Evolutionary conservation across 2,888 invertebrate species (phyloP).

Genomic region (Dicycla oo): DNA sequence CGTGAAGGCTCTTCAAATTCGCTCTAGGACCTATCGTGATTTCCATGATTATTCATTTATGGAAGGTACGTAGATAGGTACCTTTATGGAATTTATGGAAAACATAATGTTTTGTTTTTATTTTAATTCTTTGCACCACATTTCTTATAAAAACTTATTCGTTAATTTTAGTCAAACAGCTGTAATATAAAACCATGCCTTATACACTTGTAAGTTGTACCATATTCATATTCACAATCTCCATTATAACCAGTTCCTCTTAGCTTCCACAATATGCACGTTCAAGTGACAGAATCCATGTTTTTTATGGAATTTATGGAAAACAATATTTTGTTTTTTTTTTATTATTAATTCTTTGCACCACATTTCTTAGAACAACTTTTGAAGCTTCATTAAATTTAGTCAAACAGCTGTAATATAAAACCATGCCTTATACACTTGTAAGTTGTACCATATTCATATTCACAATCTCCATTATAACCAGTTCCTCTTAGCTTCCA

Average conservation of each 20-base stretch:
- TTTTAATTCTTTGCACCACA: too few species aligned
- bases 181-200: background rate
- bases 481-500: conserved; percentile 35
- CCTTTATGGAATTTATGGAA: background rate
- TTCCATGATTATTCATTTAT: background rate
- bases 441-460: conserved; percentile 14
- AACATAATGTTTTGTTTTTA: too few species aligned
- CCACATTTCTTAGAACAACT: background rate
- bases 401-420: background rate
- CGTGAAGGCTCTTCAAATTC: background rate
- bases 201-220: conserved; percentile 1
- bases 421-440: background rate
- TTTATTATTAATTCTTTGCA: background rate
- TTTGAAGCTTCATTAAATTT: background rate
- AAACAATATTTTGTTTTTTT: background rate
- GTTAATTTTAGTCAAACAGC: background rate
- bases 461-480: conserved; percentile 29
- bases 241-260: conserved; percentile 43
- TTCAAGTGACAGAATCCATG: conserved; percentile 56
- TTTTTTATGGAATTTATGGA: too few species aligned
- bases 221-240: conserved; percentile 24
- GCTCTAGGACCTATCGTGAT: background rate
- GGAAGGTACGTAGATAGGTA: too few species aligned
- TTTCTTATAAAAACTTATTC: background rate
- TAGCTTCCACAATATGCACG: conserved; percentile 37